These are phyloP conservation scores for Vesta saturnalis DNA, from an alignment of 2,888 invertebrate genomes.

Conservation along the genomic window DNA sequence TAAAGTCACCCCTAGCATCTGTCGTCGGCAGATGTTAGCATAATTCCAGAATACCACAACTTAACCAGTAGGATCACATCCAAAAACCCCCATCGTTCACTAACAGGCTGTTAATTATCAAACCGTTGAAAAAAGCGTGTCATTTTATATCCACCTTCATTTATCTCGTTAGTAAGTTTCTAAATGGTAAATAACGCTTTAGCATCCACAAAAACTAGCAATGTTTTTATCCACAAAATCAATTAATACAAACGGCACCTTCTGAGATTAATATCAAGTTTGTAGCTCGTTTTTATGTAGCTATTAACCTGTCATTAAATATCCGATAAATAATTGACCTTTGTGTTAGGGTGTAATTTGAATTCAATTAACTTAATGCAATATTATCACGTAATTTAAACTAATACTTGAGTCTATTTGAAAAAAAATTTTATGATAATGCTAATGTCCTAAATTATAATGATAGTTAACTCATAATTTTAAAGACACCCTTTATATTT, in stretches of 20 bases:
- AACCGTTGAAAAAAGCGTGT: constrained; percentile 5
- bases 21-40: constrained; percentile 50
- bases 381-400: neutral
- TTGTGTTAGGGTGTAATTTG: constrained; percentile 30
- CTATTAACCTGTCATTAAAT: constrained; percentile 31
- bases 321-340: constrained; percentile 32
- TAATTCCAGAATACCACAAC: constrained; percentile 45
- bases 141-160: too few relatives aligned
- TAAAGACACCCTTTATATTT: too few relatives aligned
- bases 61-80: constrained; percentile 41
- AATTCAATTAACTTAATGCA: constrained; percentile 38
- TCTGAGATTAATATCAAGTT: neutral
- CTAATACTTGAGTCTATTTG: too few relatives aligned
- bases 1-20: constrained; percentile 45
- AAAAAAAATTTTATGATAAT: too few relatives aligned
- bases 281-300: constrained; percentile 17
- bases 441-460: too few relatives aligned
- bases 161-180: neutral
- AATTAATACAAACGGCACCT: neutral
- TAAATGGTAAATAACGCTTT: neutral
- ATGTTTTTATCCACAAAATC: too few relatives aligned
- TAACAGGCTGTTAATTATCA: constrained; percentile 32
- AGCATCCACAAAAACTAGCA: neutral
- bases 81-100: constrained; percentile 36
- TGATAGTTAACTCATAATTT: too few relatives aligned